Percentiles rank a stretch among this genome's conserved stretches.
Conservation (phyloP, 23 tunicate genomes). For the Corella eumyota region DNA sequence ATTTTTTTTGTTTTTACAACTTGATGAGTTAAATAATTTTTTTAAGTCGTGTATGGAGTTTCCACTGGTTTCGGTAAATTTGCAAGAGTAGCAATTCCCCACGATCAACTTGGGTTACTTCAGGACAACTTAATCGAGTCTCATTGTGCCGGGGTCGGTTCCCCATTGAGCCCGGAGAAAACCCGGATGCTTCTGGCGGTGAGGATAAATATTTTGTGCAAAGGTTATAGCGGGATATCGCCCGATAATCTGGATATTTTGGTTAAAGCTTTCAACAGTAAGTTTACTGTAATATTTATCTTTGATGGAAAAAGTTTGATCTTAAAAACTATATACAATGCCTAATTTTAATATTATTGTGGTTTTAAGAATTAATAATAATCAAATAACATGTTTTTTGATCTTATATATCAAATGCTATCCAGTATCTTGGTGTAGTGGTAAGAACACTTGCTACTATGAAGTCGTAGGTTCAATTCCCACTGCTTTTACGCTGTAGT, state of each 20-base stretch:
- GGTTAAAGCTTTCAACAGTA: slow-evolving; percentile 72
- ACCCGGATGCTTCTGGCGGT: slow-evolving; percentile 88
- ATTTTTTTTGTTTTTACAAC: no score
- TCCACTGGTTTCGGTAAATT: slow-evolving; percentile 89
- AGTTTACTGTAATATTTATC: not conserved
- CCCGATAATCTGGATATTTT: slow-evolving; percentile 20
- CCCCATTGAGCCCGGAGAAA: slow-evolving; percentile 51
- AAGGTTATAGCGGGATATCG: slow-evolving; percentile 90
- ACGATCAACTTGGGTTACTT: slow-evolving; percentile 40
- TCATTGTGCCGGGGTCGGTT: slow-evolving; percentile 88
- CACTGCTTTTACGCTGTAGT: no score
- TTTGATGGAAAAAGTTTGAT: no score
- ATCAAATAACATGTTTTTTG: no score
- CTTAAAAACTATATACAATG: no score
- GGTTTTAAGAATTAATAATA: no score
- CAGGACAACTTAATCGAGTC: slow-evolving; percentile 79
- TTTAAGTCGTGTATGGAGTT: slow-evolving; percentile 86
- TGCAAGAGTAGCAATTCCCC: slow-evolving; percentile 48
- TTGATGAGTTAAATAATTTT: no score
- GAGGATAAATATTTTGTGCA: slow-evolving; percentile 73
- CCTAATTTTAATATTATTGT: no score
- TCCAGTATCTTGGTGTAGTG: no score
- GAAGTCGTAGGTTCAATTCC: no score
- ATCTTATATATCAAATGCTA: no score
- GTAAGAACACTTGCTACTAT: no score